Percentiles rank a stretch among this genome's conserved stretches.
Conservation (phyloP, 2,888 invertebrate species). For the Gryllus longicercus region DNA sequence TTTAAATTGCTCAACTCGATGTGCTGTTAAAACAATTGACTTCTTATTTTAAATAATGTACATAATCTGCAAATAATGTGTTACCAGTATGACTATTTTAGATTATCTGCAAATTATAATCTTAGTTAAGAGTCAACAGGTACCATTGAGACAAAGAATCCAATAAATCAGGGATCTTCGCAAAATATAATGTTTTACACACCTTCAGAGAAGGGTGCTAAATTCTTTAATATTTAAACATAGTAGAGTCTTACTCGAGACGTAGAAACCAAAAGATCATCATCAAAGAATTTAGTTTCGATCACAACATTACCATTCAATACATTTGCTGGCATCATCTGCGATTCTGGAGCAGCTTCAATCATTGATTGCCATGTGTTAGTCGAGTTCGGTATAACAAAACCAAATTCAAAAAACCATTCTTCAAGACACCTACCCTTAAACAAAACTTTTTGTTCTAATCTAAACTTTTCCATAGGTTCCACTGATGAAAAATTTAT, state of each 20-base stretch:
- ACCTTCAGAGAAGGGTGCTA: neutral
- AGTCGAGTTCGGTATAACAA: conserved; percentile 96
- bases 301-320: conserved; percentile 95
- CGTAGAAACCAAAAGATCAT: conserved; percentile 87
- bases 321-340: conserved; percentile 99
- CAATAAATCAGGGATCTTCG: neutral
- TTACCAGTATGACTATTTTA: neutral
- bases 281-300: conserved; percentile 95
- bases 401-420: conserved; percentile 99
- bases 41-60: neutral
- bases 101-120: neutral
- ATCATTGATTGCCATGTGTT: conserved; percentile 99
- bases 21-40: neutral
- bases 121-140: neutral
- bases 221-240: conserved; percentile 57
- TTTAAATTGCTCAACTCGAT: neutral
- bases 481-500: conserved; percentile 89
- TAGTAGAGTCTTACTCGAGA: conserved; percentile 94
- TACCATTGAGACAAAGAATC: conserved; percentile 17
- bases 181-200: neutral
- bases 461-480: conserved; percentile 90
- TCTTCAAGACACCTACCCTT: conserved; percentile 91
- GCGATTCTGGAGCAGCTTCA: conserved; percentile 97
- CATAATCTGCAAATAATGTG: neutral
- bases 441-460: conserved; percentile 75